These are phyloP conservation scores for Dipodomys spectabilis DNA, from an alignment of 2,113 vertebrate species.

Conservation along the genomic window DNA sequence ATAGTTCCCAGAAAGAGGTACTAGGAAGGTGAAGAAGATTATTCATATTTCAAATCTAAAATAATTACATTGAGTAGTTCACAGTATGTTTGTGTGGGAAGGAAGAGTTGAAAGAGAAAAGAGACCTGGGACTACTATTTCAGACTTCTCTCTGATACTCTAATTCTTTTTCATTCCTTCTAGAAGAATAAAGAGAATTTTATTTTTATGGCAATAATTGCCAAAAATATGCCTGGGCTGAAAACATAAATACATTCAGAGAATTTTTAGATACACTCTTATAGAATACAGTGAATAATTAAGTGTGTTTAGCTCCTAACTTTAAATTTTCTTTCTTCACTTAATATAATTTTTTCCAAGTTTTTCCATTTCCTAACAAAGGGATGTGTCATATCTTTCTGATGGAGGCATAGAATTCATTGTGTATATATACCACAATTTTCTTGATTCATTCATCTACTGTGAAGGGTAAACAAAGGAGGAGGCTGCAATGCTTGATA, in stretches of 20 bases:
- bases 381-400: too few species aligned
- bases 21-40: not conserved
- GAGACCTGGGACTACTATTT: not conserved
- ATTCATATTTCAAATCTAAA: slow-evolving; percentile 25
- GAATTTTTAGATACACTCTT: slow-evolving; percentile 48
- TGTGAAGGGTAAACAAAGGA: too few species aligned
- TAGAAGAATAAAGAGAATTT: slow-evolving; percentile 15
- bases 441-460: too few species aligned
- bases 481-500: too few species aligned
- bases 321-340: slow-evolving; percentile 35
- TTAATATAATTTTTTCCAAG: too few species aligned
- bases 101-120: not conserved
- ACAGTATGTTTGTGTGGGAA: not conserved
- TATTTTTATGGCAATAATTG: slow-evolving; percentile 41
- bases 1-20: not conserved
- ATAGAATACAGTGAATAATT: slow-evolving; percentile 37
- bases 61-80: not conserved
- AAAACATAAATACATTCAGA: slow-evolving; percentile 46
- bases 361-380: too few species aligned
- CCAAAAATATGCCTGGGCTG: not conserved
- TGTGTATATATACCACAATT: too few species aligned
- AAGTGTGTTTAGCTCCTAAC: not conserved
- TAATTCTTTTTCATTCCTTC: not conserved
- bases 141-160: not conserved
- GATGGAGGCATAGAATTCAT: too few species aligned